A percentile compares a stretch with the other conserved stretches of the same genome.
Evolutionary conservation across 1,140 invertebrate genomes (phyloP).

Genomic region (Protaetia brevitarsis): DNA sequence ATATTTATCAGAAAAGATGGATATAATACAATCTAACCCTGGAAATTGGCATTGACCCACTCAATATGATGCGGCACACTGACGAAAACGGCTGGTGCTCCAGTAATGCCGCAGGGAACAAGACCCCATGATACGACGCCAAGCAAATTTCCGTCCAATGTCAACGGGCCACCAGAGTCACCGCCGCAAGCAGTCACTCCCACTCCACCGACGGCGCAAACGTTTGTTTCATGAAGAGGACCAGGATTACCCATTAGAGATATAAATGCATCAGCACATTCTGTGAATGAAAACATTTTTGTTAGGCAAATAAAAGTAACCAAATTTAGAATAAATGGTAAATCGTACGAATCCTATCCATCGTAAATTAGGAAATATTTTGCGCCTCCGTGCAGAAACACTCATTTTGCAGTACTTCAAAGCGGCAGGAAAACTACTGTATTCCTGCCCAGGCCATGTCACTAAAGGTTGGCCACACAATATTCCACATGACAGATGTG

Average conservation of each 20-base stretch:
- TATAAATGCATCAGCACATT: conserved; percentile 26
- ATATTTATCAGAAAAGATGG: background rate
- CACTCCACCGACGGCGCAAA: background rate
- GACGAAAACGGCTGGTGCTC: conserved; percentile 67
- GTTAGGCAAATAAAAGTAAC: too few relatives aligned
- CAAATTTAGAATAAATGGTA: too few relatives aligned
- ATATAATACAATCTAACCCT: background rate
- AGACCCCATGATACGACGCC: conserved; percentile 78
- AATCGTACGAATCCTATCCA: too few relatives aligned
- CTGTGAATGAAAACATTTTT: background rate
- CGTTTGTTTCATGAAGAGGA: conserved; percentile 34
- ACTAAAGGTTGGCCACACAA: too few relatives aligned
- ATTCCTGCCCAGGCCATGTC: too few relatives aligned
- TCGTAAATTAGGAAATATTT: too few relatives aligned
- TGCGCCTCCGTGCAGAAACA: too few relatives aligned
- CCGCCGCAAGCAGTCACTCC: conserved; percentile 52
- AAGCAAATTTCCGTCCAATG: conserved; percentile 51
- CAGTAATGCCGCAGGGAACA: conserved; percentile 62
- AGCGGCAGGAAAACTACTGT: too few relatives aligned
- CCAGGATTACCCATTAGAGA: conserved; percentile 27
- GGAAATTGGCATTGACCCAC: conserved; percentile 11
- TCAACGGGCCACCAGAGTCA: conserved; percentile 67
- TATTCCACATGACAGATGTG: too few relatives aligned
- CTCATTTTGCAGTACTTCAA: too few relatives aligned
- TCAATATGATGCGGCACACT: conserved; percentile 58